Percentiles rank a stretch among this genome's conserved stretches.
phyloP scores from a whole-genome alignment of 1,140 invertebrate species.

The Drosophila takahashii region DNA sequence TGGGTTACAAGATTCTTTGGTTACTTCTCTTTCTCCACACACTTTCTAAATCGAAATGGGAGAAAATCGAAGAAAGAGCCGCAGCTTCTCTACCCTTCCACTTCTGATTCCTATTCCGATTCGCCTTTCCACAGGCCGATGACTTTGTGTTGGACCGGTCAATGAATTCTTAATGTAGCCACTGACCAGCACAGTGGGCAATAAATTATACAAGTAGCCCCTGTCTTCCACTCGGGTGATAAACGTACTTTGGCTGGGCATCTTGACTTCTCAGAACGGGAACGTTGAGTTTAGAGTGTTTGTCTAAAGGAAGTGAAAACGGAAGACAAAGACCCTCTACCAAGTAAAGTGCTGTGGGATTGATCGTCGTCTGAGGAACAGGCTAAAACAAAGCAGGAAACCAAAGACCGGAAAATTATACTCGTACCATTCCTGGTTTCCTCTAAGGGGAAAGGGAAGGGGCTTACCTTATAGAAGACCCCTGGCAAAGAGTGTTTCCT shows the following conservation, averaged over 20 bases:
- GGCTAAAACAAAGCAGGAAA: slow-evolving; percentile 79
- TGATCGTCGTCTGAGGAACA: slow-evolving; percentile 36
- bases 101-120: not conserved
- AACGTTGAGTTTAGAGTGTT: slow-evolving; percentile 23
- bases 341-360: slow-evolving; percentile 1
- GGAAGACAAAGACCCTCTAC: slow-evolving; percentile 62
- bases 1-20: slow-evolving; percentile 9
- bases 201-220: slow-evolving; percentile 74
- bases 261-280: slow-evolving; percentile 27
- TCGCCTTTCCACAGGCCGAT: slow-evolving; percentile 65
- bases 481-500: slow-evolving; percentile 47
- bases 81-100: slow-evolving; percentile 67
- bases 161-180: slow-evolving; percentile 77
- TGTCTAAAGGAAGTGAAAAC: slow-evolving; percentile 71
- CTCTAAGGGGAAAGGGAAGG: slow-evolving; percentile 1
- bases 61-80: slow-evolving; percentile 38
- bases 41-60: slow-evolving; percentile 48
- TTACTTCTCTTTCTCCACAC: slow-evolving; percentile 36
- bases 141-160: slow-evolving; percentile 70
- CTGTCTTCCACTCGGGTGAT: slow-evolving; percentile 47
- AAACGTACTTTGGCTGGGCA: slow-evolving; percentile 44
- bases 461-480: slow-evolving; percentile 22
- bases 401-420: slow-evolving; percentile 77
- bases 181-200: slow-evolving; percentile 52
- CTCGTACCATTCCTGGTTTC: slow-evolving; percentile 27